Evolutionary conservation across 2,113 vertebrate genomes (phyloP).

Genomic region (Nothobranchius furzeri): DNA sequence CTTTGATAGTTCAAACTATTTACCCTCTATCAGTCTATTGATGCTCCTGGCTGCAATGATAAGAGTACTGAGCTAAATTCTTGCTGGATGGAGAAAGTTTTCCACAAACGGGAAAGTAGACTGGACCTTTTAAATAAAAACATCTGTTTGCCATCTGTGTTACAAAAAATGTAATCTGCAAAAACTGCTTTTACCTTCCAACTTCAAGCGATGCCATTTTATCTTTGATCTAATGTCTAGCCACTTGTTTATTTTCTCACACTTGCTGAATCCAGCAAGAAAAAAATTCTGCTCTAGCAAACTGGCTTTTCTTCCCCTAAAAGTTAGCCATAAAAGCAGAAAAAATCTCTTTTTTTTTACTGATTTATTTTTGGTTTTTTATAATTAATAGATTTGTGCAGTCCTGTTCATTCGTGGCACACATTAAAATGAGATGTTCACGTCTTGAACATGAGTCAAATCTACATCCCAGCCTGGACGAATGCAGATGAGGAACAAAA

Average conservation of each 20-base stretch:
- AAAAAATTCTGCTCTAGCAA: conserved; percentile 7
- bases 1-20: no score
- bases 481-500: conserved; percentile 36
- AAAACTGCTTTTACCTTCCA: conserved; percentile 9
- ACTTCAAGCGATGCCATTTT: conserved; percentile 17
- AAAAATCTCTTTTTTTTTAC: conserved; percentile 5
- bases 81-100: background rate
- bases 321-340: background rate
- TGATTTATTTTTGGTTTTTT: conserved; percentile 13
- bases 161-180: background rate
- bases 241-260: conserved; percentile 33
- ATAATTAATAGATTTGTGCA: conserved; percentile 6
- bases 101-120: background rate
- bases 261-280: conserved; percentile 14
- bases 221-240: conserved; percentile 34
- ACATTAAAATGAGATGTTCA: background rate
- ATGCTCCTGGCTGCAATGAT: background rate
- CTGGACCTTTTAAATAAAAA: background rate
- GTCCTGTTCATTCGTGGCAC: background rate
- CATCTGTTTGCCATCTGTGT: conserved; percentile 18
- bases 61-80: background rate
- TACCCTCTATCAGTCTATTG: no score
- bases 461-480: conserved; percentile 16
- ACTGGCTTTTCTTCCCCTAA: background rate
- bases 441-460: background rate